Evolutionary conservation across 2,113 vertebrate species (phyloP).

Genomic region (Ariopsis seemanni): DNA sequence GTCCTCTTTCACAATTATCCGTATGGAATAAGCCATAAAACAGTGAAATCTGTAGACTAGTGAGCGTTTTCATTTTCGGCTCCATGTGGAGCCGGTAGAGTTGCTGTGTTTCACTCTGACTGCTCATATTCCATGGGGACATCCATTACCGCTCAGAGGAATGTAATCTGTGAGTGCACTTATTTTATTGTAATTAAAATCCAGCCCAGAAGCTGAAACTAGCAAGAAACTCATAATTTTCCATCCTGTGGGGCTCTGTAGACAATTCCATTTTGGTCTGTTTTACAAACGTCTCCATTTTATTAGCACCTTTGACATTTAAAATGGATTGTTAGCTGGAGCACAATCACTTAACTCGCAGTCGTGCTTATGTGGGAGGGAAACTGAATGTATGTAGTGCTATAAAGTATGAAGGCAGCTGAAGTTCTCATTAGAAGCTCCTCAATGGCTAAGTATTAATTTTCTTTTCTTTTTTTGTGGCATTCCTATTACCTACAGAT

Average conservation of each 20-base stretch:
- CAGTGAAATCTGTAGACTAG: neutral
- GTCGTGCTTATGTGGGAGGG: neutral
- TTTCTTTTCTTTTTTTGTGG: neutral
- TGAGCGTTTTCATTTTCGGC: conserved; percentile 1
- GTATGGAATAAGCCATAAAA: conserved; percentile 42
- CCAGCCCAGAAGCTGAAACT: conserved; percentile 28
- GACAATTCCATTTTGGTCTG: conserved; percentile 10
- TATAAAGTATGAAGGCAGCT: neutral
- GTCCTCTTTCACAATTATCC: conserved; percentile 11
- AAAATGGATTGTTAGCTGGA: conserved; percentile 9
- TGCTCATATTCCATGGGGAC: neutral
- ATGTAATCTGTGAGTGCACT: neutral
- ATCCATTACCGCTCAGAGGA: neutral
- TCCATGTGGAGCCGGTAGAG: conserved; percentile 10
- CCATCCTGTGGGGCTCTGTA: conserved; percentile 1
- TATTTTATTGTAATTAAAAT: conserved; percentile 38
- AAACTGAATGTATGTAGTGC: neutral
- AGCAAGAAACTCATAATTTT: conserved; percentile 1
- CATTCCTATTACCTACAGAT: neutral
- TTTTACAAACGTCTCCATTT: conserved; percentile 27
- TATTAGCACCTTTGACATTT: neutral
- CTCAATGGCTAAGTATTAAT: neutral
- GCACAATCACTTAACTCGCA: neutral
- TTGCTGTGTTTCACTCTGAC: conserved; percentile 17
- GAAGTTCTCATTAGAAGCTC: conserved; percentile 1